Percentiles rank a stretch among this genome's conserved stretches.
Evolutionary conservation across 2,888 invertebrate species (phyloP).

Genomic region (Drosophila conformis): DNA sequence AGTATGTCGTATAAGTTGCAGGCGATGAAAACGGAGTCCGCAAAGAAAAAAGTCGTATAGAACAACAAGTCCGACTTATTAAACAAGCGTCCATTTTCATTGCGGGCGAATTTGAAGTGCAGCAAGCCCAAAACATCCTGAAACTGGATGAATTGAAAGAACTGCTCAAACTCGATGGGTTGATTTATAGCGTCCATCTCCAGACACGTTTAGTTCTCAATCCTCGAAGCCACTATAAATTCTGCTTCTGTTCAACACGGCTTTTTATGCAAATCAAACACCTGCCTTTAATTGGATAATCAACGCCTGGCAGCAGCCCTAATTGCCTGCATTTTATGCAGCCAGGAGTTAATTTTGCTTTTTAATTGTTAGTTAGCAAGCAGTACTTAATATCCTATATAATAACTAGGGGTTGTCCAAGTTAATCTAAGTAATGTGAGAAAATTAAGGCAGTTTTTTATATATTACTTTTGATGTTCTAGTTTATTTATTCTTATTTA

Average conservation of each 20-base stretch:
- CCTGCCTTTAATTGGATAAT: conserved; percentile 31
- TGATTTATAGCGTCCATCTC: conserved; percentile 12
- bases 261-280: conserved; percentile 29
- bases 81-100: conserved; percentile 33
- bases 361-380: too few species aligned
- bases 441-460: too few species aligned
- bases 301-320: neutral
- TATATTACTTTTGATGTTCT: too few species aligned
- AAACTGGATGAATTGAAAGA: conserved; percentile 29
- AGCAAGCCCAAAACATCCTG: conserved; percentile 15
- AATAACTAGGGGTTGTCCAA: too few species aligned
- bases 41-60: neutral
- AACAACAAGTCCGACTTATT: conserved; percentile 30
- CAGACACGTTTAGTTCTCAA: neutral
- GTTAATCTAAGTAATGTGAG: too few species aligned
- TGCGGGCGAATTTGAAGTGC: conserved; percentile 47
- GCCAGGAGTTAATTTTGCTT: too few species aligned
- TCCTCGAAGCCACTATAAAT: neutral
- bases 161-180: conserved; percentile 50
- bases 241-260: too few species aligned
- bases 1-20: conserved; percentile 34
- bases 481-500: too few species aligned
- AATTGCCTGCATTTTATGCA: conserved; percentile 29
- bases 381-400: too few species aligned
- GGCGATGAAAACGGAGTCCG: conserved; percentile 13